phyloP scores from a whole-genome alignment of 2,113 vertebrate genomes.

The Lagopus muta region DNA sequence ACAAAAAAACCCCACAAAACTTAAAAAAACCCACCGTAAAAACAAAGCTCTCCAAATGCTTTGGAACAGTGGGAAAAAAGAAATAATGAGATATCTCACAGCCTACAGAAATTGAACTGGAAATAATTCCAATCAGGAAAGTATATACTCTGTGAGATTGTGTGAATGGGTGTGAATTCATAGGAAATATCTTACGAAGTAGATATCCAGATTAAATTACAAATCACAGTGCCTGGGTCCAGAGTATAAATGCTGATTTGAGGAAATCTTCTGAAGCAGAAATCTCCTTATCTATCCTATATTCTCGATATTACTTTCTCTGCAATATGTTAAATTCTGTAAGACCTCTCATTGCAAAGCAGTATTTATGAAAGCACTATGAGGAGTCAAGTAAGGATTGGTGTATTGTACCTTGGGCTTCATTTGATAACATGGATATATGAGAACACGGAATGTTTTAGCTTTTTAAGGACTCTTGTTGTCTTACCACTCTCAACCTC shows the following conservation, averaged over 20 bases:
- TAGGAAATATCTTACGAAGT: background rate
- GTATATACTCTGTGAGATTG: background rate
- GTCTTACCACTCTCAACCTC: background rate
- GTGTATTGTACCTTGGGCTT: rapidly evolving
- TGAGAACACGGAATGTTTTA: background rate
- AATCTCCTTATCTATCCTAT: background rate
- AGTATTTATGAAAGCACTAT: background rate
- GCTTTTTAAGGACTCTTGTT: background rate
- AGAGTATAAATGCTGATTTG: background rate
- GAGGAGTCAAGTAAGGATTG: background rate
- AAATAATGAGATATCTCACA: background rate
- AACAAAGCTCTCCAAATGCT: background rate
- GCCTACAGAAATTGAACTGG: background rate
- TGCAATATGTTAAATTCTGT: background rate
- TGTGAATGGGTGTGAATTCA: constrained; percentile 29
- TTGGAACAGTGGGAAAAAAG: constrained; percentile 1
- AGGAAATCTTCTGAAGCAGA: background rate
- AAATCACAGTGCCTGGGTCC: background rate
- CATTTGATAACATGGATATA: background rate
- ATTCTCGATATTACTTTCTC: background rate
- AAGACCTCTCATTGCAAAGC: background rate
- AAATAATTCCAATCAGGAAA: constrained; percentile 35
- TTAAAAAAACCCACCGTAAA: background rate
- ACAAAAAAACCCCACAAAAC: rapidly evolving
- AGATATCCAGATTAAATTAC: background rate